phyloP scores from a whole-genome alignment of 2,797 vertebrate species.

The Picus viridis region DNA sequence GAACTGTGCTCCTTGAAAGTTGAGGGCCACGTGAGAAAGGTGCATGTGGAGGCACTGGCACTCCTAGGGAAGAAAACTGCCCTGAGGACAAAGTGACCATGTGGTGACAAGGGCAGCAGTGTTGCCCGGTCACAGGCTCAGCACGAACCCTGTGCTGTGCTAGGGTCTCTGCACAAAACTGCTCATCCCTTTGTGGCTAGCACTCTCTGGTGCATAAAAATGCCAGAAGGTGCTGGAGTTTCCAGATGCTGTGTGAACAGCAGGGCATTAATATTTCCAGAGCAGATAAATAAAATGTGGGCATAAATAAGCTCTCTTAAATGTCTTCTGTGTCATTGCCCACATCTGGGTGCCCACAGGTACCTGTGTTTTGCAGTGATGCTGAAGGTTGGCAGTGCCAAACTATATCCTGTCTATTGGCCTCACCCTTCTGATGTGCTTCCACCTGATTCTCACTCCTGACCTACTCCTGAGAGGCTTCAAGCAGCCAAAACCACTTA shows the following conservation, averaged over 20 bases:
- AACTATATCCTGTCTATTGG: fast-evolving
- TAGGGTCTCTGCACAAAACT: not conserved
- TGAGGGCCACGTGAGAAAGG: not conserved
- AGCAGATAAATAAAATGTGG: not conserved
- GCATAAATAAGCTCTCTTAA: not conserved
- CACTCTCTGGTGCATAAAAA: not conserved
- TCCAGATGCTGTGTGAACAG: not conserved
- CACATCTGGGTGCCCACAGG: not conserved
- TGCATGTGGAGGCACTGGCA: fast-evolving
- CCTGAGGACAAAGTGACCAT: not conserved
- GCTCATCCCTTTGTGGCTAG: not conserved
- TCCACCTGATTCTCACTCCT: not conserved
- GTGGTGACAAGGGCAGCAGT: fast-evolving
- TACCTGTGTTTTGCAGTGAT: not conserved
- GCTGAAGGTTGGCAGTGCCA: not conserved
- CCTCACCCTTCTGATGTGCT: not conserved
- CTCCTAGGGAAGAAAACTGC: not conserved
- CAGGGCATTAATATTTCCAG: fast-evolving
- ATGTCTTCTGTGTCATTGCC: not conserved
- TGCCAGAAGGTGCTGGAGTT: not conserved
- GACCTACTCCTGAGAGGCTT: not conserved
- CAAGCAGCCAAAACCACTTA: not conserved
- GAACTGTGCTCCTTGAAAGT: not conserved
- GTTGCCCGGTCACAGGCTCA: not conserved
- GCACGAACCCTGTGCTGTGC: not conserved